Conservation (phyloP, 2,888 invertebrate species). For the Chelonus formosanus region DNA sequence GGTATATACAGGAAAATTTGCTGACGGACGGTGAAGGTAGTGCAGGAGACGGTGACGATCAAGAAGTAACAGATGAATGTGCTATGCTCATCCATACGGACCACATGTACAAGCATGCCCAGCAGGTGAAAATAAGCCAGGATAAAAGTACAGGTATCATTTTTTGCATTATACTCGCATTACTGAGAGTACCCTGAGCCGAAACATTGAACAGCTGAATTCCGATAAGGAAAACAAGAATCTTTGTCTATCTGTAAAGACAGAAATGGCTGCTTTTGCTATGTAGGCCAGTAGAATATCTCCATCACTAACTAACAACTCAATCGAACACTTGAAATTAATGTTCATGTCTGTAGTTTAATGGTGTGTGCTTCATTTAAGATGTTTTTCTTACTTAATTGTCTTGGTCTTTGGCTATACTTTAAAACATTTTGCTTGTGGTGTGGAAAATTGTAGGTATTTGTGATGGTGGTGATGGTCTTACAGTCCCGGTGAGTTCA, state of each 20-base stretch:
- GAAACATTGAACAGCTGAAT: no score
- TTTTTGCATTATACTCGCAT: background rate
- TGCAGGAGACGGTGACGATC: conserved; percentile 69
- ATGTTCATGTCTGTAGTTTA: background rate
- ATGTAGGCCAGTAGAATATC: no score
- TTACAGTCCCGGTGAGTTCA: conserved; percentile 61
- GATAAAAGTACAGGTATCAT: conserved; percentile 56
- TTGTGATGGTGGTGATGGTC: conserved; percentile 62
- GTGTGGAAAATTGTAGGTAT: conserved; percentile 54
- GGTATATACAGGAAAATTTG: conserved; percentile 67
- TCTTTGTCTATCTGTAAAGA: background rate
- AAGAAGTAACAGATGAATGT: conserved; percentile 78
- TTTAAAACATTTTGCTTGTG: conserved; percentile 45
- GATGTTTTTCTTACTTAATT: background rate
- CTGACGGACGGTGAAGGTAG: conserved; percentile 72
- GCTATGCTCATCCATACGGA: conserved; percentile 73
- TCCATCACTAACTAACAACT: conserved; percentile 6
- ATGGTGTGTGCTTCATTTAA: background rate
- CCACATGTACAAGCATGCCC: conserved; percentile 58
- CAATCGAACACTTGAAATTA: background rate
- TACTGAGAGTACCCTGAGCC: no score
- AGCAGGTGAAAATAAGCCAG: conserved; percentile 52
- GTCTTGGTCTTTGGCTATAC: background rate
- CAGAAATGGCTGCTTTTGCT: background rate
- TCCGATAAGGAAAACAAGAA: no score